phyloP scores from a whole-genome alignment of 2,113 vertebrate genomes.

The Alectura lathami region DNA sequence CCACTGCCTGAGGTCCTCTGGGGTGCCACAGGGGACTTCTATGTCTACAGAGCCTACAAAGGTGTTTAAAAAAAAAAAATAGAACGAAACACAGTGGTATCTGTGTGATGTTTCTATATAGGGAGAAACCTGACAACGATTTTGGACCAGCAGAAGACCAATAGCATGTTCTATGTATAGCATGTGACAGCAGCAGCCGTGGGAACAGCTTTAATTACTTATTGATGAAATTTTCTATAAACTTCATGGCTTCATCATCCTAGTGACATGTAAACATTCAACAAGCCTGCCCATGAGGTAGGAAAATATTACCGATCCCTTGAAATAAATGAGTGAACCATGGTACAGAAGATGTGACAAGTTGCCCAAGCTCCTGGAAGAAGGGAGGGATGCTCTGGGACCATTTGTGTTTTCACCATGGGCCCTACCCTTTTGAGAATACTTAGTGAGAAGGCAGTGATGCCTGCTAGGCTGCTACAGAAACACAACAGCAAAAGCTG shows the following conservation, averaged over 20 bases:
- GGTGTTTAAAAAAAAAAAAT: background rate
- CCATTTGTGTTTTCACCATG: background rate
- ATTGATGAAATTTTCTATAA: background rate
- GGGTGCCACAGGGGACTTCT: background rate
- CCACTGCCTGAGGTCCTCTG: background rate
- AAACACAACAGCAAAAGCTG: background rate
- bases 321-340: background rate
- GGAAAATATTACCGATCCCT: background rate
- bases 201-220: constrained; percentile 1
- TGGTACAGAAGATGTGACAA: background rate
- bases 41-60: background rate
- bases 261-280: background rate
- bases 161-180: background rate
- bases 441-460: background rate
- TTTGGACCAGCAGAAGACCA: background rate
- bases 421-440: background rate
- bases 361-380: background rate
- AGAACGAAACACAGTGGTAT: background rate
- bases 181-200: background rate
- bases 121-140: background rate
- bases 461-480: background rate
- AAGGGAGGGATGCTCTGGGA: background rate
- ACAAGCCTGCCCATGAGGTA: background rate
- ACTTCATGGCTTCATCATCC: background rate
- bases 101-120: background rate